These are phyloP conservation scores for Tuberolachnus salignus DNA, from an alignment of 2,888 invertebrate species.

Conservation along the genomic window DNA sequence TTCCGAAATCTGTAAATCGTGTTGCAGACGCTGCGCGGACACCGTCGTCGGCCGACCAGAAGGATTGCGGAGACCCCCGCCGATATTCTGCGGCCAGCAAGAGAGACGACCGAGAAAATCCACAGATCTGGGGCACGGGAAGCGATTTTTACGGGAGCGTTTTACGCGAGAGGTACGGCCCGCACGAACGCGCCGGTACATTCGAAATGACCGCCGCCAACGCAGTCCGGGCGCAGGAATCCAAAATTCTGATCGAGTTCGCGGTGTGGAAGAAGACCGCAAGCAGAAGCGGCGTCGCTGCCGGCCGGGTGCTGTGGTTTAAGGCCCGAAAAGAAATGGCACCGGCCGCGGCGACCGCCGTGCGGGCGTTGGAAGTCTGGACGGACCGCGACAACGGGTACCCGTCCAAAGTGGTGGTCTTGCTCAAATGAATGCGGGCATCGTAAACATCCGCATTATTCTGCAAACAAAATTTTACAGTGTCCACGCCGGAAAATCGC, in stretches of 20 bases:
- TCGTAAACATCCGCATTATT: no score
- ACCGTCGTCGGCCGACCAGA: no score
- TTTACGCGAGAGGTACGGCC: not conserved
- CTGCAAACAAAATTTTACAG: no score
- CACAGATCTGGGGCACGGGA: not conserved
- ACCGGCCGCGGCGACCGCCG: not conserved
- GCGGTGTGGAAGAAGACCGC: not conserved
- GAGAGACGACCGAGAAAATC: not conserved
- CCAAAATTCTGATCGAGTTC: not conserved
- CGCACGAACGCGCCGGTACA: not conserved
- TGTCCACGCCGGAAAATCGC: no score
- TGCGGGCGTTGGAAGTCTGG: constrained; percentile 11
- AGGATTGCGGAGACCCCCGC: no score
- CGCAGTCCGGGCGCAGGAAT: not conserved
- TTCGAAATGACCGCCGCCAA: not conserved
- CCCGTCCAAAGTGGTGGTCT: constrained; percentile 8
- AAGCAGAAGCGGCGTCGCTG: not conserved
- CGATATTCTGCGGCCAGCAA: no score
- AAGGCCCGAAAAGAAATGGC: not conserved
- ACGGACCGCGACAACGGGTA: not conserved
- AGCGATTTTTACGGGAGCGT: not conserved
- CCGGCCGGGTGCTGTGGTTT: constrained; percentile 7
- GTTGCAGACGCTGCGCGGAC: not conserved
- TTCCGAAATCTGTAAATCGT: no score
- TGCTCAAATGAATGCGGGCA: not conserved